Evolutionary conservation across 2,888 invertebrate genomes (phyloP).

Genomic region (Drosophila percnosoma): DNA sequence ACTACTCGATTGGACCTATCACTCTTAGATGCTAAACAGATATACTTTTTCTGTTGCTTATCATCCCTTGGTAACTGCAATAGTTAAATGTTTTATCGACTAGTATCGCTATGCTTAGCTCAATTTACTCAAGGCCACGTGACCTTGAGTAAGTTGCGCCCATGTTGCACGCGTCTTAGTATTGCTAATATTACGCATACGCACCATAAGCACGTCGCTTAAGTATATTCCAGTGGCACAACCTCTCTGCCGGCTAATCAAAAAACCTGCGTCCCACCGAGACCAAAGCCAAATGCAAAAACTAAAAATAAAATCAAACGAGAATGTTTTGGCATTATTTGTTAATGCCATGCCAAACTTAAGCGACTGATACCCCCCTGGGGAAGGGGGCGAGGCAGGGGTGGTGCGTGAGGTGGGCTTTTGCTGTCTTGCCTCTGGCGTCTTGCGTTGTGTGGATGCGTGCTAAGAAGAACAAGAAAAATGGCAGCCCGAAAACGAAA

Average conservation of each 20-base stretch:
- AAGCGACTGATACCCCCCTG: background rate
- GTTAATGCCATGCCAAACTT: constrained; percentile 24
- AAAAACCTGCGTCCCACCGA: constrained; percentile 10
- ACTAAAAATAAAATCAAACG: constrained; percentile 41
- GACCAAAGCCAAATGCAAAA: background rate
- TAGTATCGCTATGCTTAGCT: background rate
- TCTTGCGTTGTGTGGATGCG: constrained; percentile 4
- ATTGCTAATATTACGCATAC: constrained; percentile 34
- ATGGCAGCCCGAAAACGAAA: constrained; percentile 50
- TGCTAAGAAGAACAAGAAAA: constrained; percentile 42
- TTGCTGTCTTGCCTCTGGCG: constrained; percentile 5
- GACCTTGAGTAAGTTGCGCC: constrained; percentile 50
- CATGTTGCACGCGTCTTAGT: background rate
- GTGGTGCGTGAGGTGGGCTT: constrained; percentile 10
- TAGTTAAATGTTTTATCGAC: background rate
- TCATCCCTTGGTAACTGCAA: background rate
- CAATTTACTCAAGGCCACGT: background rate
- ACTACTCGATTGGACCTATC: background rate
- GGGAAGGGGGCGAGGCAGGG: background rate
- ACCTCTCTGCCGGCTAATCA: background rate
- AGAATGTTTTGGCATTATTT: constrained; percentile 71
- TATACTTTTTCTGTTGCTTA: background rate
- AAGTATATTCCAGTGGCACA: background rate
- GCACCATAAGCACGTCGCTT: constrained; percentile 8
- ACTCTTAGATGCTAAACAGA: background rate